Base-by-base conservation (phyloP, 2,113 vertebrate genomes). In the Paradoxurus hermaphroditus region DNA sequence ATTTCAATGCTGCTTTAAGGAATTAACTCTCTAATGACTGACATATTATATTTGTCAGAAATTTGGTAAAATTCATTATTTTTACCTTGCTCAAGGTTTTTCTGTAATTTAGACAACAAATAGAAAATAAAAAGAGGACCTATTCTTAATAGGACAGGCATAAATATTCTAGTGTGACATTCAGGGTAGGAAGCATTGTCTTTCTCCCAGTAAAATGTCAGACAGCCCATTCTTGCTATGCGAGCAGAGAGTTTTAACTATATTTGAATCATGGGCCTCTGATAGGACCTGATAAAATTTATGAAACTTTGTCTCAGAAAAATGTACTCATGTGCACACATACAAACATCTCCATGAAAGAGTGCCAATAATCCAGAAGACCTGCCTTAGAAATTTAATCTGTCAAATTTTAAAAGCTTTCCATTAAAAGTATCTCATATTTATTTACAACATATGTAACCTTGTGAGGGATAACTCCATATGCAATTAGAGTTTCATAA, bases 21-120 rank as follows among this genome's bases (percentile, higher is more conserved):
- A 92, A 56, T 96, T 92, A 94, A 88, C 56, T 46, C 34, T 93
- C 7, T 78, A 87, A 59, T 89, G 39, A 91, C 59, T 59, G 67
- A 2, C 67, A 46, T 46, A 7, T 34, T 82, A 72, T 73, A 46
- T 36, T 81, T 62, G 29, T 18, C 1, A 75, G 5, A 1, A 95
- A 75, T 88, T 82, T 39, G 15, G n/a, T 78, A 73, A 79, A 84
- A 88, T 34, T 0, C 1, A 73, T 75, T 63, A 31, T 41, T 59
- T 86, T 27, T 85, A 31, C 7, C 31, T 97, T 62, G 7, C n/a
- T 85, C 2, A n/a, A 41, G 34, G 1, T 7, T 36, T 62, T 94
- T 77, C 25, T 67, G 4, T 73, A 44, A 95, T 75, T 67, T 85
- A 75, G 3, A 14, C 4, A 46, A 39, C 15, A 62, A 51, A 77